Base-by-base conservation (phyloP, 2,888 invertebrate genomes). In the Macroteleia sp. region DNA sequence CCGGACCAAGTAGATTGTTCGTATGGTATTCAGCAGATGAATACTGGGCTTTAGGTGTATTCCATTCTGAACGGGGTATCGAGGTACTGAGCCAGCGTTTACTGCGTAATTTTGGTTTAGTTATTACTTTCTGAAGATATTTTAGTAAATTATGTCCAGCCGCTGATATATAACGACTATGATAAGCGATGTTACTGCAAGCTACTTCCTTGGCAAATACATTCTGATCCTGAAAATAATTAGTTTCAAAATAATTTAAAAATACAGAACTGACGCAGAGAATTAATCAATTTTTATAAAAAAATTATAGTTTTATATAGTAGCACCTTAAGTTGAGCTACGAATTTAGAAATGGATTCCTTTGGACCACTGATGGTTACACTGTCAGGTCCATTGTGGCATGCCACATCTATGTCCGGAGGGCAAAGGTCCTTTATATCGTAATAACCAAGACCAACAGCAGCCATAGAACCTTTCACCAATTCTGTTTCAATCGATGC, bases 11-110 rank as follows among this genome's bases (percentile, higher is more conserved):
- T 20, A 97, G 92, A 89, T 97, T 98, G 88, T 97, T 97, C 1
- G 96, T 95, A 87, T 97, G 97, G 89, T 98, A 98, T 82, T 97
- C 97, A 1, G 98, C 96, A 0, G 97, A 97, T 0, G 95, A 96
- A 1, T 93, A 89, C 79, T 93, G 92, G 0, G 95, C 94, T 34
- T 94, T 92, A 0, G 94, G 91, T 0, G 94, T 93, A 46, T 94
- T 93, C 97, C 97, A 97, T 52, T 94, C 92, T 1, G 91, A 89
- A 83, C 94, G 92, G 64, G 96, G 95, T 2, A 97, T 93, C 0
- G 97, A 97, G 0, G 96, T 95, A 69, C 97, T 97, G 8, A 98
- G 91, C 98, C 98, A 98, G 67, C 95, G 94, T 0, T 92, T 88
- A 0, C 96, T 95, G 20, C 98, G 93, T 1, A 91, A 89, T 83